Evolutionary conservation across 2,113 vertebrate species (phyloP).

Genomic region (Rhea americana): DNA sequence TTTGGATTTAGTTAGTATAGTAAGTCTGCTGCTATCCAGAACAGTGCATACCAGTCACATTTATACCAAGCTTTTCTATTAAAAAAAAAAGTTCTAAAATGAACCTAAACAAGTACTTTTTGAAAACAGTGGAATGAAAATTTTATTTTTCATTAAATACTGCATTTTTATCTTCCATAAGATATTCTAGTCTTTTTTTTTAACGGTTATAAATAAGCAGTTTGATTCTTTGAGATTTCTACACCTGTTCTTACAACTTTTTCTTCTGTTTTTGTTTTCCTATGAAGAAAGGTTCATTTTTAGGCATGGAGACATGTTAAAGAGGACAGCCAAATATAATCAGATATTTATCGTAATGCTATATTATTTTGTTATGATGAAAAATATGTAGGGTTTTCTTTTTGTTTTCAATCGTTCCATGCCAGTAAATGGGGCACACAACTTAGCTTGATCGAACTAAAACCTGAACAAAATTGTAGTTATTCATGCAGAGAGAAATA

Average conservation of each 20-base stretch:
- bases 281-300: not conserved
- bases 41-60: not conserved
- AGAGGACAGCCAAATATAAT: not conserved
- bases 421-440: not conserved
- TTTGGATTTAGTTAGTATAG: not conserved
- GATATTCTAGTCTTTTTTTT: not conserved
- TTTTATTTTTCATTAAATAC: not conserved
- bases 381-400: not conserved
- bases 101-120: not conserved
- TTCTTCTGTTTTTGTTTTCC: not conserved
- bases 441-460: not conserved
- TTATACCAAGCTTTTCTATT: not conserved
- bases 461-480: not conserved
- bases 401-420: not conserved
- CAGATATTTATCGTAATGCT: not conserved
- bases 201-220: not conserved
- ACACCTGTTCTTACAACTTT: not conserved
- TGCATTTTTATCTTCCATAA: not conserved
- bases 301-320: not conserved
- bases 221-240: not conserved
- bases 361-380: not conserved
- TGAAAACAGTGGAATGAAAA: not conserved
- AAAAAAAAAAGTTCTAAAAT: not conserved
- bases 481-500: not conserved
- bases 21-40: not conserved